Evolutionary conservation across 2,797 vertebrate genomes (phyloP), one percentile per base, ranked within the genome.

Genomic region (Typhlichthys subterraneus): DNA sequence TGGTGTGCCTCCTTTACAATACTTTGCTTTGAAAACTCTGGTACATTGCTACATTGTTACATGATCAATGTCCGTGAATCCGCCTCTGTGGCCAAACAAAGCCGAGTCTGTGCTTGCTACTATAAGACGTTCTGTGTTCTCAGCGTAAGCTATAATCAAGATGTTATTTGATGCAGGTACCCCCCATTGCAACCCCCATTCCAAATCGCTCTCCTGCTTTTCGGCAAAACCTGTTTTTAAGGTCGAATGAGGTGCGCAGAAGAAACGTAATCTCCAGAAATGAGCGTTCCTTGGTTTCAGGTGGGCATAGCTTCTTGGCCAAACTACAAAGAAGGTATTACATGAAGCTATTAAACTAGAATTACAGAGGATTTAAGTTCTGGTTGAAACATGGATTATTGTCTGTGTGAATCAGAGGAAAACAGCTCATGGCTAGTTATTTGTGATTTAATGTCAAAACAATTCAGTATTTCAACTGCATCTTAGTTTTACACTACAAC

Each of bases 81-180:
- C 65, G 59, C 53, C 63, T 64, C 51, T 64, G 73, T 67, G 59
- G 57, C 65, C 48, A 12, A 59, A 91, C 86, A 90, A 88, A 82
- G 88, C 58, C 3, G 9, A 3, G 60, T 82, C 72, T 87, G 82
- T 87, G 4, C 56, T 48, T 15, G 56, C 51, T 53, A 57, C 50
- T 29, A 65, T 63, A 69, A 67, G 61, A 64, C 12, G 1, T 14
- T 50, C 58, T 68, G 69, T 82, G 82, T 82, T 85, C 80, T 81
- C 80, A 53, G 77, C 75, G 69, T 80, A 77, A 31, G 72, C 70
- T 75, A 68, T 84, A 84, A 88, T 86, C 67, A 80, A 65, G 64
- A 56, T 60, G 80, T 76, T 77, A 83, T 70, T 80, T 53, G 79
- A 86, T 69, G 80, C 83, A 73, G 59, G 54, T 63, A 65, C 61